Conservation (phyloP, 2,797 vertebrate species). For the Ciconia nigra region DNA sequence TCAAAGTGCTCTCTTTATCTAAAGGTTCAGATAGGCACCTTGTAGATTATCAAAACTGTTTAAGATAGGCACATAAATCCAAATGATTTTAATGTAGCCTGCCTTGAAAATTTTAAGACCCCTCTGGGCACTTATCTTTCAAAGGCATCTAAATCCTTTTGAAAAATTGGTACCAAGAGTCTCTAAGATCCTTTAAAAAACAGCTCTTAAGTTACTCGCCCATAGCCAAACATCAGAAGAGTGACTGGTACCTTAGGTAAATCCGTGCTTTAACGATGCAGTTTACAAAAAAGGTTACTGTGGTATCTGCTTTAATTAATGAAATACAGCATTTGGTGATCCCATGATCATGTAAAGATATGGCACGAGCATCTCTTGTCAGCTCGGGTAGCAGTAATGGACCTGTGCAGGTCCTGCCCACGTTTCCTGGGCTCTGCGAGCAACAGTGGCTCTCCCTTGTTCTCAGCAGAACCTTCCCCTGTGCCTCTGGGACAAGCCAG, state of each 20-base stretch:
- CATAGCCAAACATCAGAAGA: background rate
- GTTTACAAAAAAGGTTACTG: background rate
- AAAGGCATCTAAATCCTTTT: conserved; percentile 60
- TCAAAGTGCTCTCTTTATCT: conserved; percentile 46
- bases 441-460: background rate
- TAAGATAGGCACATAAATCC: conserved; percentile 58
- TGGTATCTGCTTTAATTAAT: background rate
- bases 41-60: conserved; percentile 64
- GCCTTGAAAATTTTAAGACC: conserved; percentile 60
- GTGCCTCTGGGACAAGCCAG: background rate
- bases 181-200: conserved; percentile 41
- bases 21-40: conserved; percentile 55
- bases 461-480: background rate
- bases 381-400: background rate
- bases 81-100: conserved; percentile 55
- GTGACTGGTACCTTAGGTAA: background rate
- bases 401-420: background rate
- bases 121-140: conserved; percentile 60
- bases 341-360: background rate
- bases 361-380: background rate
- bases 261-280: background rate
- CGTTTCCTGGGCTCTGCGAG: fast-evolving
- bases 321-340: background rate
- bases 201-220: conserved; percentile 17
- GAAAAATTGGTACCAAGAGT: conserved; percentile 59